Evolutionary conservation across 2,797 vertebrate genomes (phyloP), one percentile per base, ranked within the genome.

Genomic region (Percopsis omiscomaycus): DNA sequence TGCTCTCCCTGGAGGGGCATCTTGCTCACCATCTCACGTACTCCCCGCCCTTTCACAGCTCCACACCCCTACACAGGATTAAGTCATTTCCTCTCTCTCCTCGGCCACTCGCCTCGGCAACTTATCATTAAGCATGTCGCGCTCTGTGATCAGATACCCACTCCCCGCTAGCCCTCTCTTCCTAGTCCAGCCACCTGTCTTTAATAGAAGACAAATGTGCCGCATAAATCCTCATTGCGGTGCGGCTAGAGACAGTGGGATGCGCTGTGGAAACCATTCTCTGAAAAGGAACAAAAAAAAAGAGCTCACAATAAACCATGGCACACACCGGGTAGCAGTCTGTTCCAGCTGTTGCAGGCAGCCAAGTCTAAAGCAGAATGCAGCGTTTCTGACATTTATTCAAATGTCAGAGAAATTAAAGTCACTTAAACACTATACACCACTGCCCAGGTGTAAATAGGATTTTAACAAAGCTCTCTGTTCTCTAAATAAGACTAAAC

Each of bases 361-460:
- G 79, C 83, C 81, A 81, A 77, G 82, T 65, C 67, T 52, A 64
- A 66, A 74, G 55, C 64, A 63, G 68, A 77, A 80, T 71, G 48
- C n/a, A 65, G 55, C 9, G 11, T 84, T 84, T 81, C 67, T 84
- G 79, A 86, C 74, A 79, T 86, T 74, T 78, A 74, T 84, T 81
- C 68, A 77, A 75, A 87, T 73, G 66, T 60, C 61, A 55, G 55
- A 63, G 64, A 81, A 87, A 88, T 86, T 71, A 78, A 74, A 82
- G 79, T 69, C 63, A 74, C 72, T 82, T 82, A 64, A 79, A 9
- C 61, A 85, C 59, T 74, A 80, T 55, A 46, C 27, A 67, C 71
- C 62, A 73, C 75, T 69, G 69, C 66, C 80, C 83, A 86, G 84
- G 85, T 88, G 83, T 70, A 81, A 87, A 82, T 77, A 70, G 68